Base-by-base conservation (phyloP, 2,113 vertebrate genomes). In the Athene noctua region DNA sequence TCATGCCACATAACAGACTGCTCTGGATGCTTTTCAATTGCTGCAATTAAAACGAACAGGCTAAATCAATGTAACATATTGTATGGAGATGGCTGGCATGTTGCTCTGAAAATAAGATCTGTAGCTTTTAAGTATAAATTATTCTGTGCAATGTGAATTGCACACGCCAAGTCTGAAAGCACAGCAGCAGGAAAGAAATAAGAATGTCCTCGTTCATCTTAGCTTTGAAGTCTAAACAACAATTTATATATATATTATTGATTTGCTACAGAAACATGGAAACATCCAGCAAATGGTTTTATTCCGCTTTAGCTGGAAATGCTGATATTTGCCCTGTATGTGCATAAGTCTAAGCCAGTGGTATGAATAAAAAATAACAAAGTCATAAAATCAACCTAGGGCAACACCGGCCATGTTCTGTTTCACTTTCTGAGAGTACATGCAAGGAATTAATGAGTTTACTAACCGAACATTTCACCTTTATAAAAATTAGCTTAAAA, bases 231-330 rank as follows among this genome's bases (percentile, higher is more conserved):
- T 71, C 73, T 84, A 63, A 95, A 78, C 40, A 87, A 29, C 73
- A 71, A 74, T 86, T 92, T 86, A 91, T 91, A 88, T 82, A 81
- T 62, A 14, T 79, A 32, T 81, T 92, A 87, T 59, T 91, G 86
- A 75, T 92, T 75, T 85, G n/a, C 52, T 84, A 17, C 52, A 79
- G 78, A 82, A 94, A 61, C 32, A 63, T 2, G 5, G 57, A 40
- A 71, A 74, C 52, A 79, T 84, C 22, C 42, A 87, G 68, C 38
- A 84, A 84, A 80, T 82, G 15, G 12, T n/a, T 89, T 89, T 81
- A 63, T 91, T 82, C 83, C 49, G 63, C 57, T 85, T 71, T 58
- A 90, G 30, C 58, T 93, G 66, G 66, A 90, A 93, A 85, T 91
- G 46, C 62, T 82, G 83, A 38, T 91, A 79, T 87, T 91, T 92